Evolutionary conservation across 2,113 vertebrate genomes (phyloP), one percentile per base, ranked within the genome.

Genomic region (Sceloporus tristichus): DNA sequence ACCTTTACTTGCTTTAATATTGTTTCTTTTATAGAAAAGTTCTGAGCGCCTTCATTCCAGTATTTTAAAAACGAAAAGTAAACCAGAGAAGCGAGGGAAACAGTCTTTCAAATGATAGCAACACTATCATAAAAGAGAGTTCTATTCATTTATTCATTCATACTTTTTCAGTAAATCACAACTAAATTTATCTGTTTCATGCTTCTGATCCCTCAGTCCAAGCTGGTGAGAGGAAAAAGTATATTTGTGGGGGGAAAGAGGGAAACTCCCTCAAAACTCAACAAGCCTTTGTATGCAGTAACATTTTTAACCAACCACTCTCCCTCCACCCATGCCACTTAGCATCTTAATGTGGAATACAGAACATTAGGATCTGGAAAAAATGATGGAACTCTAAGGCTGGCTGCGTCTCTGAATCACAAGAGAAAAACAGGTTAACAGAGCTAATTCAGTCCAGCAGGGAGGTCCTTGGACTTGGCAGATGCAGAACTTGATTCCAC

Each of bases 251-350:
- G 48, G 38, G 70, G 10, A 27, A 54, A 77, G 3, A 0, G 48
- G 59, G 89, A 85, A 42, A 91, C 90, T 91, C 92, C 93, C 92
- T 91, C 91, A 79, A 29, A 88, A 91, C 92, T 95, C 95, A 96
- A 94, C 92, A 90, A 77, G 82, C 88, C 93, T 93, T 95, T 95
- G 92, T 95, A 70, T 82, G 86, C 81, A 85, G 92, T 84, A 93
- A 93, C 89, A 2, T 0, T 89, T 79, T 89, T 83, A 90, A 74
- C 76, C 40, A 25, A 84, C 84, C 80, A 84, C 70, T 89, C 89
- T 27, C 42, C 66, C 59, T 89, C 94, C 92, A 82, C 95, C 92
- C 93, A 93, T 89, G 89, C 84, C 87, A 89, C 89, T 89, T n/a
- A 0, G 5, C 77, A 88, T 27, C 92, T 94, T 92, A 93, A 93